These are phyloP conservation scores for Acanthopleura granulata DNA, from an alignment of 2,888 invertebrate genomes.

Conservation along the genomic window DNA sequence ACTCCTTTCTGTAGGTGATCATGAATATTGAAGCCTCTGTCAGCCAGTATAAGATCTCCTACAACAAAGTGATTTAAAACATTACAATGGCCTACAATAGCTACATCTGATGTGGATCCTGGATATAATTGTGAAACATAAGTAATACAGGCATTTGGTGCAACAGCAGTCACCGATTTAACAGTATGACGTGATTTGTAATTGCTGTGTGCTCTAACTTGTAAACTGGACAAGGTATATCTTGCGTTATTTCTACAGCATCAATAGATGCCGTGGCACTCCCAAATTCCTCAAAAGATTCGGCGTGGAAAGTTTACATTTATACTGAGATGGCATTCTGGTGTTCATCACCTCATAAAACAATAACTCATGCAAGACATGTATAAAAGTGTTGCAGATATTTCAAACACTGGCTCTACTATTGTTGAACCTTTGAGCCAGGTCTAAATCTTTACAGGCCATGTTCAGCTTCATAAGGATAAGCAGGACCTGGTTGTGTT, in stretches of 20 bases:
- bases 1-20: not conserved
- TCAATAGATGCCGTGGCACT: not conserved
- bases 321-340: constrained; percentile 15
- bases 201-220: constrained; percentile 6
- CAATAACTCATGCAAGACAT: constrained; percentile 2
- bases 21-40: constrained; percentile 15
- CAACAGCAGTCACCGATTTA: constrained; percentile 20
- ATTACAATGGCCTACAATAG: constrained; percentile 20
- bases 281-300: constrained; percentile 19
- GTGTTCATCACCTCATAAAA: not conserved
- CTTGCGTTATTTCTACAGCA: constrained; percentile 16
- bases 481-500: not conserved
- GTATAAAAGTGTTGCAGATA: constrained; percentile 11
- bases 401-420: not conserved
- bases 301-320: not conserved
- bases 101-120: constrained; percentile 18
- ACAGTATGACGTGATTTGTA: constrained; percentile 21
- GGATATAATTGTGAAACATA: constrained; percentile 16
- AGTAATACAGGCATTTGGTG: constrained; percentile 19
- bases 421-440: not conserved
- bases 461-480: constrained; percentile 7
- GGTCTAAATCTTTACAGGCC: constrained; percentile 4
- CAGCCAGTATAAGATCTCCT: constrained; percentile 20
- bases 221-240: constrained; percentile 6
- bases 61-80: too few species aligned